Evolutionary conservation across 2,797 vertebrate genomes (phyloP).

Genomic region (Manis javanica): DNA sequence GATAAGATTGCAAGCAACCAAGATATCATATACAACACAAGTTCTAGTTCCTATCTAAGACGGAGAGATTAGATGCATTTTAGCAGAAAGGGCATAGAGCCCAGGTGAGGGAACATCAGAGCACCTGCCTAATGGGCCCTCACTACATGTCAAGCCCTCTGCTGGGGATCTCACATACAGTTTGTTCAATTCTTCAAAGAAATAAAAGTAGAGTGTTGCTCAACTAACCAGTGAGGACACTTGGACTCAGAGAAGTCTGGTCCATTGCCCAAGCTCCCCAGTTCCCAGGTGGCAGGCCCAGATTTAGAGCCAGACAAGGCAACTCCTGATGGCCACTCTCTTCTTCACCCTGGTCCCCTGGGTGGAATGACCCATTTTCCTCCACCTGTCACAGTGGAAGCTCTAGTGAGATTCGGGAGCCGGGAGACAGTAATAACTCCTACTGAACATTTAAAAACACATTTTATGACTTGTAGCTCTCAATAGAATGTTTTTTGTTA

Average conservation of each 20-base stretch:
- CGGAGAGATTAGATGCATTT: background rate
- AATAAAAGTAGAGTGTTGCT: background rate
- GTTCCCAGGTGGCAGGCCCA: background rate
- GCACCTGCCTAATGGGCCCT: background rate
- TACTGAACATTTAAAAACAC: background rate
- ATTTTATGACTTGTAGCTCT: constrained; percentile 40
- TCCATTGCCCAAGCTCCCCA: accelerated
- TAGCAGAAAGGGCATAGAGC: background rate
- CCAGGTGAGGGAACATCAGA: background rate
- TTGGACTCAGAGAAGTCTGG: background rate
- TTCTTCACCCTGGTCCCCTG: background rate
- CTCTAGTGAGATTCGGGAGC: background rate
- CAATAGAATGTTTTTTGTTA: constrained; percentile 17
- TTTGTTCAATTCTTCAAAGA: background rate
- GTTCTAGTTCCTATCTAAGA: background rate
- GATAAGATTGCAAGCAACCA: background rate
- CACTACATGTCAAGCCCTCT: background rate
- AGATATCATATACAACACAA: background rate
- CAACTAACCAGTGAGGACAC: background rate
- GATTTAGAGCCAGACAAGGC: background rate
- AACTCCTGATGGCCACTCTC: accelerated
- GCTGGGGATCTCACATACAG: background rate
- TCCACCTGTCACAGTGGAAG: background rate
- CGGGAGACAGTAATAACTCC: background rate
- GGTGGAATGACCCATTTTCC: background rate